phyloP scores from a whole-genome alignment of 2,888 invertebrate species.

The Scaptomyza parva region DNA sequence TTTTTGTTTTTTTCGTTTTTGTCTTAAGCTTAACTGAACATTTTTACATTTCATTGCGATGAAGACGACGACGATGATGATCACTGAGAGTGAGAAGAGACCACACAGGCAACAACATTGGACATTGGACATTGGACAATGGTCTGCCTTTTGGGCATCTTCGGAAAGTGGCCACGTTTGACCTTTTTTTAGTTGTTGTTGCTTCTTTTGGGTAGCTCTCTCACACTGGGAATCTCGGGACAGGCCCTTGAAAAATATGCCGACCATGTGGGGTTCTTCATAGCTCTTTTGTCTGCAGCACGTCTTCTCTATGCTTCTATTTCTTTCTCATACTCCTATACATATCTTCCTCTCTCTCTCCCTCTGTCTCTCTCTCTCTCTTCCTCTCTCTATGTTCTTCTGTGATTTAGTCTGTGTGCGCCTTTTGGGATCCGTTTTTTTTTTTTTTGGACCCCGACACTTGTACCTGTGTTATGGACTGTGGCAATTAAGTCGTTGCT shows the following conservation, averaged over 20 bases:
- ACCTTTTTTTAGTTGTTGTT: conserved; percentile 59
- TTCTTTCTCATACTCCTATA: conserved; percentile 12
- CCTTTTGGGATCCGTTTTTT: conserved; percentile 21
- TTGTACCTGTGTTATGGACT: conserved; percentile 40
- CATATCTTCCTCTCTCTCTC: conserved; percentile 20
- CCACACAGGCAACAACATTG: conserved; percentile 63
- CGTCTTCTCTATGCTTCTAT: conserved; percentile 18
- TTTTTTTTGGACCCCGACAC: conserved; percentile 54
- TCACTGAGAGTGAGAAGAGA: conserved; percentile 31
- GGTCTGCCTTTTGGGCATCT: conserved; percentile 53
- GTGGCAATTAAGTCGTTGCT: conserved; percentile 61
- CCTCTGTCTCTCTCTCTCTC: conserved; percentile 5
- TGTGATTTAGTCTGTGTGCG: conserved; percentile 20
- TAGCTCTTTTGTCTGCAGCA: conserved; percentile 55
- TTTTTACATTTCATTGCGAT: conserved; percentile 59
- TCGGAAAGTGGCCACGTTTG: conserved; percentile 76
- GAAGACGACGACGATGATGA: conserved; percentile 8
- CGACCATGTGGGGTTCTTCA: conserved; percentile 62
- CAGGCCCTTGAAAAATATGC: conserved; percentile 71
- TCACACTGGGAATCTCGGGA: conserved; percentile 49
- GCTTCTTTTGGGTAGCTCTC: conserved; percentile 8
- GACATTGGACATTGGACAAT: conserved; percentile 45
- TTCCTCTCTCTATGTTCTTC: conserved; percentile 2
- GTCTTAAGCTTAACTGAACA: conserved; percentile 57
- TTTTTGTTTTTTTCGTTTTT: too few species aligned